phyloP scores from a whole-genome alignment of 2,797 vertebrate species.

The Enteromius radiatus region DNA sequence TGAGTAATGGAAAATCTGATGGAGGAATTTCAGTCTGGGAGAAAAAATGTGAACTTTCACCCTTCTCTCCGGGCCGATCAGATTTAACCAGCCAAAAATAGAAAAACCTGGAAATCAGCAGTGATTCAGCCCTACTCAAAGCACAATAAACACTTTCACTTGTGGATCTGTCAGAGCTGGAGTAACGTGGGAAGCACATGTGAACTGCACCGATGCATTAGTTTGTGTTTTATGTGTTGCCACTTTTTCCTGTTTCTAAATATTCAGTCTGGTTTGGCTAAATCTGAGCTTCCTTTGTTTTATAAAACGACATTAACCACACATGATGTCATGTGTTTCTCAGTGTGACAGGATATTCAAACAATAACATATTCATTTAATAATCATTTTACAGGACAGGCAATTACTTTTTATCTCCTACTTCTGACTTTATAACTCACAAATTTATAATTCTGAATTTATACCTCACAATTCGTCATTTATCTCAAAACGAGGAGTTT shows the following conservation, averaged over 20 bases:
- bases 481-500: no score
- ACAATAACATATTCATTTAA: no score
- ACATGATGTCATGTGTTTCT: neutral
- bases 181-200: constrained; percentile 16
- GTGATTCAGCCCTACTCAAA: constrained; percentile 51
- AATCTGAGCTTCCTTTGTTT: neutral
- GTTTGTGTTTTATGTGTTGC: no score
- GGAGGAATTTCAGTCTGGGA: constrained; percentile 84
- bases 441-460: no score
- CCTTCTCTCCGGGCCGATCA: constrained; percentile 74
- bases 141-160: constrained; percentile 15
- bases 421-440: neutral
- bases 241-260: neutral
- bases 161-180: neutral
- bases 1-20: constrained; percentile 89
- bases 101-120: constrained; percentile 74
- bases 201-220: neutral
- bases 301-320: neutral
- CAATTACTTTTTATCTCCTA: neutral
- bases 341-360: neutral
- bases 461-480: no score
- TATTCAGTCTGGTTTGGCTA: neutral
- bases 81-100: constrained; percentile 83
- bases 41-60: constrained; percentile 87
- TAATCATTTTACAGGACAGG: no score